These are phyloP conservation scores for Himalopsyche japonica DNA, from an alignment of 2,888 invertebrate genomes.

Conservation along the genomic window DNA sequence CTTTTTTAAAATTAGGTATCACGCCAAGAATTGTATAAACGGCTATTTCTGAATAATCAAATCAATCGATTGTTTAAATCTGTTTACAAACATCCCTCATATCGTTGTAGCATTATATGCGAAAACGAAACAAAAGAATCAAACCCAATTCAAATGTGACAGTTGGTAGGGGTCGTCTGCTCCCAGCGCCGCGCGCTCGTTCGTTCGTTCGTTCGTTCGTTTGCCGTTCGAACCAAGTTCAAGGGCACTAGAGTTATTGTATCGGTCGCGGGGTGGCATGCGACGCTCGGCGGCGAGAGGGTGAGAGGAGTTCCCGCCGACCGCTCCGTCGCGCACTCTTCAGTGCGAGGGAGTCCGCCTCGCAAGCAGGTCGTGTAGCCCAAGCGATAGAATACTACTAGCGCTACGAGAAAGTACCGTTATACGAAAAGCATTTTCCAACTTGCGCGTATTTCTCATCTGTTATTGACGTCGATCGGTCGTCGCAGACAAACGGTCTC, in stretches of 20 bases:
- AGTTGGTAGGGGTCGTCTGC: constrained; percentile 27
- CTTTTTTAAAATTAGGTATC: too few species aligned
- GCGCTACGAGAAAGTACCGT: constrained; percentile 32
- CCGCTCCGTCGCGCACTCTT: constrained; percentile 57
- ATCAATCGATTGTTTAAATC: too few species aligned
- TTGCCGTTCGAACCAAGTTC: constrained; percentile 50
- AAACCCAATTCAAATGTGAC: constrained; percentile 30
- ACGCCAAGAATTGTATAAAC: too few species aligned
- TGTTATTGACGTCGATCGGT: constrained; percentile 39
- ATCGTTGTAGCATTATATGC: neutral
- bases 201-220: constrained; percentile 33
- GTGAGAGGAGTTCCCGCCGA: constrained; percentile 58
- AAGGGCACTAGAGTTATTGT: constrained; percentile 45
- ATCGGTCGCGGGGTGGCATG: neutral
- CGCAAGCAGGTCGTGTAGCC: constrained; percentile 62
- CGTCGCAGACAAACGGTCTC: constrained; percentile 5
- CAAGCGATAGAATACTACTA: constrained; percentile 38
- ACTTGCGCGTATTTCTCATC: constrained; percentile 32
- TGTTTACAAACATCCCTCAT: neutral
- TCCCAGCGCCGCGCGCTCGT: constrained; percentile 21
- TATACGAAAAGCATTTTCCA: constrained; percentile 20
- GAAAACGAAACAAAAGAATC: constrained; percentile 20
- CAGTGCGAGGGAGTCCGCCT: constrained; percentile 64
- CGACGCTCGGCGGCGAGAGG: constrained; percentile 43
- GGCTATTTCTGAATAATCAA: too few species aligned